Evolutionary conservation across 2,797 vertebrate species (phyloP).

Genomic region (Eulemur coronatus): DNA sequence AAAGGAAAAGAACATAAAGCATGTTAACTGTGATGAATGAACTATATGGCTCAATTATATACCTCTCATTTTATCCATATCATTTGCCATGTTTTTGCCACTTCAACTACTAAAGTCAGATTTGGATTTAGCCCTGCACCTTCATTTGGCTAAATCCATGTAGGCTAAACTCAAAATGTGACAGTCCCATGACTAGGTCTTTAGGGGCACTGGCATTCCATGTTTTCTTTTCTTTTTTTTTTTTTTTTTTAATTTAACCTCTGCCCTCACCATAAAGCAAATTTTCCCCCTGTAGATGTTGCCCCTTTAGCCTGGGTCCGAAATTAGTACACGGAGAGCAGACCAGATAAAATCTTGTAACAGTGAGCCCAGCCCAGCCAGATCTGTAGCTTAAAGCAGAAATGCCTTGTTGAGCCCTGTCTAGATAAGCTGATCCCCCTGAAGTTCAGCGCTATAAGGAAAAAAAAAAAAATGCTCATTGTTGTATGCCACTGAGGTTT

Average conservation of each 20-base stretch:
- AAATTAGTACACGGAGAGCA: not conserved
- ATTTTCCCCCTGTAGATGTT: not conserved
- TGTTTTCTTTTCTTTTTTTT: not conserved
- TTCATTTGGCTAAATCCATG: not conserved
- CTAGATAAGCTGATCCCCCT: not conserved
- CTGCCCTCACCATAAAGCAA: not conserved
- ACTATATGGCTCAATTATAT: no score
- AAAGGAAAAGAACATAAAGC: not conserved
- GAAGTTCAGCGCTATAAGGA: not conserved
- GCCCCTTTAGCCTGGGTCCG: not conserved
- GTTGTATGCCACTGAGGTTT: not conserved
- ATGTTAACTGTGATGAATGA: not conserved
- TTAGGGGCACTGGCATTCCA: not conserved
- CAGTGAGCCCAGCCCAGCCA: not conserved
- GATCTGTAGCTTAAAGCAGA: not conserved
- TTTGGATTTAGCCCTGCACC: not conserved
- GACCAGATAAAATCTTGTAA: not conserved
- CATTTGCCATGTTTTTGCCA: not conserved
- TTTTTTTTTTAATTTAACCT: not conserved
- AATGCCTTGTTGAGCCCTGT: not conserved
- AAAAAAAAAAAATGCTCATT: not conserved
- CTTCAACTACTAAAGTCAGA: not conserved
- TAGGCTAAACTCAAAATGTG: not conserved
- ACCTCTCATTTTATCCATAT: not conserved
- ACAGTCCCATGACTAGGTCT: not conserved